Conservation (phyloP, 2,888 invertebrate species). For the Aporophyla nigra region DNA sequence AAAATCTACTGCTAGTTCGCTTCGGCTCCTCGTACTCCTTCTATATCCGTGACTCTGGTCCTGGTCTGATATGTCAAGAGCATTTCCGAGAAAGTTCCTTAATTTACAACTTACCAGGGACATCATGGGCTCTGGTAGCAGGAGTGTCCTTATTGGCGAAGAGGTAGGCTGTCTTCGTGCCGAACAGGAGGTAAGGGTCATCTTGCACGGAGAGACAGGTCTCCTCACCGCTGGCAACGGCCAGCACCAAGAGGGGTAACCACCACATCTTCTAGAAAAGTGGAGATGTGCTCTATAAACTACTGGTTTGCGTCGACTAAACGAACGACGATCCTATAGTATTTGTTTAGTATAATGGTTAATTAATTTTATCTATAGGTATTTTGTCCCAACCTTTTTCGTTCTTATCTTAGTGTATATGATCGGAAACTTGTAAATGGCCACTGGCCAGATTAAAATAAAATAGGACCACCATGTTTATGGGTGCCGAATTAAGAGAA, state of each 20-base stretch:
- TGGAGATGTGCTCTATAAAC: neutral
- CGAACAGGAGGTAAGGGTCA: constrained; percentile 93
- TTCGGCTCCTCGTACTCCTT: no score
- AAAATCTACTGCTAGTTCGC: no score
- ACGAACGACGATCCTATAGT: no score
- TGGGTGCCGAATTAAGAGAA: neutral
- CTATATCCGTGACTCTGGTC: no score
- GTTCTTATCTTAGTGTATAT: neutral
- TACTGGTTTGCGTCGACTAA: neutral
- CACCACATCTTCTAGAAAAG: constrained; percentile 68
- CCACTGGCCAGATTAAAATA: neutral
- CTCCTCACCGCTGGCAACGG: constrained; percentile 82
- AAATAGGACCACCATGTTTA: neutral
- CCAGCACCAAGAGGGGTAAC: constrained; percentile 69
- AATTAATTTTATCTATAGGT: neutral
- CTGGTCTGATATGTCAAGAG: no score
- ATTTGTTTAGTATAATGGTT: neutral
- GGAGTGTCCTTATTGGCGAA: constrained; percentile 91
- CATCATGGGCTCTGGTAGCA: constrained; percentile 90
- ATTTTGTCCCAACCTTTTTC: neutral
- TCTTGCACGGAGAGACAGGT: constrained; percentile 92
- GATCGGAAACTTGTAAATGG: neutral
- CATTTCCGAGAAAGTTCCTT: no score
- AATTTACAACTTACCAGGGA: constrained; percentile 91
- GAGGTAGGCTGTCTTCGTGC: constrained; percentile 94